A percentile compares a stretch with the other conserved stretches of the same genome.
These are phyloP conservation scores for Arizona elegans DNA, from an alignment of 2,113 vertebrate species.

Conservation along the genomic window DNA sequence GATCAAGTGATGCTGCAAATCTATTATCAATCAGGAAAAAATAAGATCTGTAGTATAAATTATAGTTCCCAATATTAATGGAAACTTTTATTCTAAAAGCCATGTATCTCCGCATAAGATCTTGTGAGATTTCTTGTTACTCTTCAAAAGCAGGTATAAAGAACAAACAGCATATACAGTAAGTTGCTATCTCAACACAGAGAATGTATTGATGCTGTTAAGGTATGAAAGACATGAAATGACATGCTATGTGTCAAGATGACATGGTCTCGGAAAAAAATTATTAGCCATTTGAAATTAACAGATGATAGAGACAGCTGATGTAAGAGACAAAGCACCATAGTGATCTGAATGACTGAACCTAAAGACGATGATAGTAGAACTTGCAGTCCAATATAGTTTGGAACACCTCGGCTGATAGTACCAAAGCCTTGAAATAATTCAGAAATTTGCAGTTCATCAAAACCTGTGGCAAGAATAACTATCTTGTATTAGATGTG, in stretches of 20 bases:
- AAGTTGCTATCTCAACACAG: neutral
- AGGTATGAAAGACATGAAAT: neutral
- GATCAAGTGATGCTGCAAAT: neutral
- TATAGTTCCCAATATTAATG: neutral
- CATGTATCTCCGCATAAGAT: neutral
- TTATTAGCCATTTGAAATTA: neutral
- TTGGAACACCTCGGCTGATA: neutral
- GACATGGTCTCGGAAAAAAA: neutral
- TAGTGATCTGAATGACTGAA: neutral
- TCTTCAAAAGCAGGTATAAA: neutral
- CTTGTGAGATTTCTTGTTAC: neutral
- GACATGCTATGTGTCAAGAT: neutral
- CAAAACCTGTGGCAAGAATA: neutral
- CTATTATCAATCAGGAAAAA: neutral
- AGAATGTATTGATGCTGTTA: neutral
- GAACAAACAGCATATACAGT: neutral
- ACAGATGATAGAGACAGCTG: neutral
- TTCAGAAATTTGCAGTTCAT: neutral
- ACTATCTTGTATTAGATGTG: neutral
- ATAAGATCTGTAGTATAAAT: neutral
- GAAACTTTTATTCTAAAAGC: neutral
- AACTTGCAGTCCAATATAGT: neutral
- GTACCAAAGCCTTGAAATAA: neutral
- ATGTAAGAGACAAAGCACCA: neutral
- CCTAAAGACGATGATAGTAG: neutral